Conservation (phyloP, 2,888 invertebrate genomes). For the Oxyteleia sp. region DNA sequence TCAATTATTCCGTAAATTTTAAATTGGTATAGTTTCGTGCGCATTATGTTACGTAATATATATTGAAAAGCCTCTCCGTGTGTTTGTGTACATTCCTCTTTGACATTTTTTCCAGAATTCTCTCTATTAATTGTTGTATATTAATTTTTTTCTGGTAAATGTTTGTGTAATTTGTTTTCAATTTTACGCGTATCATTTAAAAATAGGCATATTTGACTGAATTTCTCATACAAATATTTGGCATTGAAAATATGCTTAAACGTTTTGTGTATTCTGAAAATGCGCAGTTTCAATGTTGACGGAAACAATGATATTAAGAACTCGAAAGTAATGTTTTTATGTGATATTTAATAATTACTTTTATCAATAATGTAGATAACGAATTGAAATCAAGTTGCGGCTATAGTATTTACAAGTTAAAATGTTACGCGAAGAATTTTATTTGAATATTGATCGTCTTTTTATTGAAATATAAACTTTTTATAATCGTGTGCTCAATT, state of each 20-base stretch:
- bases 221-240: background rate
- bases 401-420: no score
- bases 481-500: no score
- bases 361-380: background rate
- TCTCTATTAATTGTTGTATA: background rate
- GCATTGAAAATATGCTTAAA: constrained; percentile 1
- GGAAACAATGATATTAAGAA: background rate
- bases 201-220: background rate
- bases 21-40: constrained; percentile 9
- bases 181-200: background rate
- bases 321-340: background rate
- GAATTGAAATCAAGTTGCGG: no score
- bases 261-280: constrained; percentile 4
- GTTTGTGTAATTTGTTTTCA: background rate
- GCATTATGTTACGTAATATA: constrained; percentile 2
- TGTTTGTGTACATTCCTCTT: background rate
- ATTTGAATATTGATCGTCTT: no score
- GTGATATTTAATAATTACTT: background rate
- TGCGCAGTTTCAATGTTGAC: constrained; percentile 6
- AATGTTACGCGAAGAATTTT: no score
- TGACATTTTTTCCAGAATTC: background rate
- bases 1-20: constrained; percentile 21
- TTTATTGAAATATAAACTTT: no score
- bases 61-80: background rate
- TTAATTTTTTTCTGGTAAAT: background rate